Base-by-base conservation (phyloP, 2,888 invertebrate species). In the Zele albiditarsus region DNA sequence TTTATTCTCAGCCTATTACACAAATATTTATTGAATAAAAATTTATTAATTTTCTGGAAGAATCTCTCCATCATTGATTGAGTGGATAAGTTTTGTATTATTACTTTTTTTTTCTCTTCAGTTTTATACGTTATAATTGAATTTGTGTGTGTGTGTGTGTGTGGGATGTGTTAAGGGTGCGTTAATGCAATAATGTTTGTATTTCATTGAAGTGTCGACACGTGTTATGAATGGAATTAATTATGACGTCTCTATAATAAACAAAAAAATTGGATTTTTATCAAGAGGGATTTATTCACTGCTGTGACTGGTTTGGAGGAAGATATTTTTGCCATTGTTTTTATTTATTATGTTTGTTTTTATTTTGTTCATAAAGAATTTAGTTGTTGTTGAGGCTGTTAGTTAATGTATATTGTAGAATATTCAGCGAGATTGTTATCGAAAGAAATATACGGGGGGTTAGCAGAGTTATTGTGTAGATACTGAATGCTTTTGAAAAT, bases 21-120 rank as follows among this genome's bases (percentile, higher is more conserved):
- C 46, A 33, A 33, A 5, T 46, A 5, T 53, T 20, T 20, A 53
- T 53, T 8, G 20, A 20, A 53, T 53, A 53, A 53, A 20, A 8
- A 20, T 53, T 10, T 5, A 53, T 53, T n/a, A 20, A 53, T 53
- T 53, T 23, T 20, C 20, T 53, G 20, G 8, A 6, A 53, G 2
- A 53, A 1, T 20, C 20, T 14, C 6, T 20, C 20, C 53, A 20
- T 20, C 20, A 23, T 8, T 20, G 20, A 53, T 53, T 53, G 53
- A 23, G 20, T 20, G 4, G 20, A 20, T 20, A 20, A 53, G 8
- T 53, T 53, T 53, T 53, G 2, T 20, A 20, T 53, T 20, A 8
- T 5, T 33, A 33, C 33, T 53, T 53, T 53, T 20, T 53, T 53
- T 20, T 20, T 1, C 20, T 66, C 25, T 75, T 63, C 65, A 23